These are phyloP conservation scores for Gallinago undulata DNA, from an alignment of 2,113 vertebrate genomes.

Conservation along the genomic window DNA sequence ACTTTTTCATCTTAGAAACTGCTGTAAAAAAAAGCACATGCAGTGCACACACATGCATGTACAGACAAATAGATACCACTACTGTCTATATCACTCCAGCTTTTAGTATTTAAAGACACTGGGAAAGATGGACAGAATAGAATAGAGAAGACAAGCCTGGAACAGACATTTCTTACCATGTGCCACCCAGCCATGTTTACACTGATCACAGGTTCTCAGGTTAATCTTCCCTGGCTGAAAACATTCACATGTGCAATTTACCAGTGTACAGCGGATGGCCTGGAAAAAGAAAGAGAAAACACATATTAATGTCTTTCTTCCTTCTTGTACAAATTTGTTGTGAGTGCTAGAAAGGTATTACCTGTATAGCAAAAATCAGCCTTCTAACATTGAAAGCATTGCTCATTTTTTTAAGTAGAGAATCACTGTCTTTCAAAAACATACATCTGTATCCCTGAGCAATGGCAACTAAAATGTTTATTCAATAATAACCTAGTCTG, in stretches of 20 bases:
- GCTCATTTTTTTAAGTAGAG: not conserved
- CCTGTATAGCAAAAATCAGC: not conserved
- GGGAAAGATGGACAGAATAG: not conserved
- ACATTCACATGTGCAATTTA: constrained; percentile 98
- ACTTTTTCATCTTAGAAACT: not conserved
- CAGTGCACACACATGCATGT: rapidly evolving
- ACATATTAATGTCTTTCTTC: constrained; percentile 11
- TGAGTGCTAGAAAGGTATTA: not conserved
- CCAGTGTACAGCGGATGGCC: constrained; percentile 98
- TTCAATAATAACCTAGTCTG: not conserved
- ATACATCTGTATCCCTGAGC: not conserved
- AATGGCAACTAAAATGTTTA: not conserved
- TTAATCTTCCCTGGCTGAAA: constrained; percentile 99
- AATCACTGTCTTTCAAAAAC: constrained; percentile 8
- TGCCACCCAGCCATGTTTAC: constrained; percentile 99
- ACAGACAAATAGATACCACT: not conserved
- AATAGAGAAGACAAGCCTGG: not conserved
- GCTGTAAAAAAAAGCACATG: not conserved
- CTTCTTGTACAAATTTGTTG: not conserved
- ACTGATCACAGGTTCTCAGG: constrained; percentile 97
- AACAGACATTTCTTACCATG: constrained; percentile 84
- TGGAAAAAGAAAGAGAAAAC: constrained; percentile 70
- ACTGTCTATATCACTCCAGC: not conserved
- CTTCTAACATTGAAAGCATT: not conserved
- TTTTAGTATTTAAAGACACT: not conserved